Conservation (phyloP, 2,113 vertebrate genomes). For the Microtus richardsoni region DNA sequence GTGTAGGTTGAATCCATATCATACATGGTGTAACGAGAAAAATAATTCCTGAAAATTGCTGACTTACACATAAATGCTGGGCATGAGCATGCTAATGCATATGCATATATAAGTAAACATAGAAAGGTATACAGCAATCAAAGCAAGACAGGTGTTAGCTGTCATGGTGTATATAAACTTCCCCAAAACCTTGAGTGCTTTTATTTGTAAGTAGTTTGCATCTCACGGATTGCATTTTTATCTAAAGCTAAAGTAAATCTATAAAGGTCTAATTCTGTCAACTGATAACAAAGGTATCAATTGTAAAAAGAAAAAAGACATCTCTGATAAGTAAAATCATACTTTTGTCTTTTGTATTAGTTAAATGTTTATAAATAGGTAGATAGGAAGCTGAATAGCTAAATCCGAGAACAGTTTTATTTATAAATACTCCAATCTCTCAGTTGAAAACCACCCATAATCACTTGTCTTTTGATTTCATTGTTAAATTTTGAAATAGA, state of each 20-base stretch:
- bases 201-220: neutral
- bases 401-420: neutral
- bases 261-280: neutral
- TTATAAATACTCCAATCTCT: no score
- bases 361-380: neutral
- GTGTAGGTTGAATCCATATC: no score
- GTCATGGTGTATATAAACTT: neutral
- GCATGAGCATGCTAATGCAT: neutral
- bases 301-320: neutral
- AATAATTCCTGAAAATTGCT: neutral
- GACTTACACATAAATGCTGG: neutral
- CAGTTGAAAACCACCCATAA: neutral
- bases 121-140: neutral
- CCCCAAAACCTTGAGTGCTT: neutral
- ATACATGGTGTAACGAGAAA: neutral
- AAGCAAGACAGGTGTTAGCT: neutral
- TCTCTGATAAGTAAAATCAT: neutral
- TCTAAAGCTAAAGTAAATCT: neutral
- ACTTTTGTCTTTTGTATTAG: neutral
- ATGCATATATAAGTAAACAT: no score
- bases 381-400: neutral
- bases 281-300: neutral
- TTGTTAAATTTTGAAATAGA: neutral
- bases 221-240: neutral
- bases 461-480: neutral